Conservation (phyloP, 2,888 invertebrate genomes). For the Graphium colonna region DNA sequence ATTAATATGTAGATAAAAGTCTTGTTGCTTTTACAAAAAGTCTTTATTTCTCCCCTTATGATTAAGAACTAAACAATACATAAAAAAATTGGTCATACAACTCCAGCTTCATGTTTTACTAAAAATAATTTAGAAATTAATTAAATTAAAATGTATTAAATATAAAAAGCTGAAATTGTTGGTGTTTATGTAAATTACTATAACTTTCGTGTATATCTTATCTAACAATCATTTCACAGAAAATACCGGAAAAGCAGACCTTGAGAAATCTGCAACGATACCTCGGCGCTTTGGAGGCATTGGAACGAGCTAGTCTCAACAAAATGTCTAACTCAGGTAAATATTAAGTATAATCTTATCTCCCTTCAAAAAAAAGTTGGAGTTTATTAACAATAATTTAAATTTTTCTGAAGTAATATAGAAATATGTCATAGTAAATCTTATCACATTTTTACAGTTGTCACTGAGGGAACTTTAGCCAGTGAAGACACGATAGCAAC, state of each 20-base stretch:
- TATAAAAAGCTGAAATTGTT: too few species aligned
- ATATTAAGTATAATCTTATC: not conserved
- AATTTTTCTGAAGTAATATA: not conserved
- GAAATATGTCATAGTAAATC: not conserved
- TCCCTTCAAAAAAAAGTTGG: not conserved
- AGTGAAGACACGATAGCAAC: slow-evolving; percentile 53
- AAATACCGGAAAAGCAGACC: slow-evolving; percentile 69
- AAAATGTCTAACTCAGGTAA: slow-evolving; percentile 62
- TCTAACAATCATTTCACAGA: slow-evolving; percentile 48
- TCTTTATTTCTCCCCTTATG: too few species aligned
- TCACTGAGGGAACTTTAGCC: slow-evolving; percentile 53
- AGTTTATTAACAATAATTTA: not conserved
- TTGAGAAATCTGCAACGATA: slow-evolving; percentile 66
- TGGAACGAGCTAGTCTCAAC: slow-evolving; percentile 57
- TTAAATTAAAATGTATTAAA: too few species aligned
- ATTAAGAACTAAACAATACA: too few species aligned
- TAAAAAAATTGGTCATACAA: too few species aligned
- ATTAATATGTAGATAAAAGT: too few species aligned
- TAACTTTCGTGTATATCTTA: too few species aligned
- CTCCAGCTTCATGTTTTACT: too few species aligned
- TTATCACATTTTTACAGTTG: not conserved
- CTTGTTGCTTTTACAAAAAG: too few species aligned
- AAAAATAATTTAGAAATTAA: too few species aligned
- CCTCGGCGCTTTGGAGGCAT: slow-evolving; percentile 63
- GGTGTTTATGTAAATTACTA: too few species aligned